Base-by-base conservation (phyloP, 1,140 invertebrate genomes). In the Holcopasites calliopsidis region DNA sequence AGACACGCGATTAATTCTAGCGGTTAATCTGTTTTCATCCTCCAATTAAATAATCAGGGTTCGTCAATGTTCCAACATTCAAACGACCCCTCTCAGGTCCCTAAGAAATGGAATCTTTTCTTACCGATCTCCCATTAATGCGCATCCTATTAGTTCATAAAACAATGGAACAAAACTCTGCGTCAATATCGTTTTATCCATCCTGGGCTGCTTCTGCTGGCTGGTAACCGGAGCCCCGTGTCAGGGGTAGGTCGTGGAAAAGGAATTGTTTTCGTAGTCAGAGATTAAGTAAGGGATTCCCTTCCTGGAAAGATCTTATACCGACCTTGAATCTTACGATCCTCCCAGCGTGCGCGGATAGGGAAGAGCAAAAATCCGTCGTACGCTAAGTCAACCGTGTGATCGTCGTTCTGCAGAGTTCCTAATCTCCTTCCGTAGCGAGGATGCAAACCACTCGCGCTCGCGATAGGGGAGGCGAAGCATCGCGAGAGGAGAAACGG, bases 241-340 rank as follows among this genome's bases (percentile, higher is more conserved):
- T 0, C 38, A 5, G 42, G 54, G 38, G 13, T n/a, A 21, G 13
- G 4, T 6, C 4, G 2, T 2, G 13, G 7, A 11, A 49, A 38
- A 66, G 75, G 71, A 50, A 82, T 81, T 82, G 79, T 82, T 82
- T 82, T 81, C 62, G 38, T 77, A 81, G 74, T 77, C 62, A 72
- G 52, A 58, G 76, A 64, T 38, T 64, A 65, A 58, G 66, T 38
- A 44, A 40, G 13, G 40, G 50, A 78, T 60, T n/a, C 69, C 28
- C 33, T 13, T 1, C 16, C 16, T 31, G 7, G 21, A 35, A 47
- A 80, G 72, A 33, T 47, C 60, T 71, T 58, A 52, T 21, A 4
- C 3, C 13, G 66, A 65, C 31, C 44, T 65, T 35, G n/a, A 50
- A 16, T 44, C 26, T 38, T n/a, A 2, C 54, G 28, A 21, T 18